Evolutionary conservation across 2,113 vertebrate species (phyloP), one percentile per base, ranked within the genome.

Genomic region (Gobiocypris rarus): DNA sequence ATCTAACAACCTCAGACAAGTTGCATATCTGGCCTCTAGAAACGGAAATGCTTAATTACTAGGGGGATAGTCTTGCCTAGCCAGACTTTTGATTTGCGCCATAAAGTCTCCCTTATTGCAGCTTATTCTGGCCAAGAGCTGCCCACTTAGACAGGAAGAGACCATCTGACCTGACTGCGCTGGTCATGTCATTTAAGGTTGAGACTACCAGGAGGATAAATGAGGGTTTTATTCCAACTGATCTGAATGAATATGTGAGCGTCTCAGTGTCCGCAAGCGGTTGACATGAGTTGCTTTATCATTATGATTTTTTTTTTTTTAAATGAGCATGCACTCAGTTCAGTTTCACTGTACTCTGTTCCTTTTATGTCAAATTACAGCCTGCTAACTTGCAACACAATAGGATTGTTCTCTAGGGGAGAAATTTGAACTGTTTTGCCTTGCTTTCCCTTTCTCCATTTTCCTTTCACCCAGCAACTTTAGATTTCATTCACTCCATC

Each of bases 1-100:
- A 84, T 82, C 67, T 73, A 75, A 83, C 31, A 84, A 79, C 22
- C 73, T 70, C 76, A 31, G 52, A 73, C 73, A 67, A 61, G 74
- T 54, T 83, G 22, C 5, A 70, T 43, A 3, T 43, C 41, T 71
- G 69, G 22, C 22, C 69, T 71, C 69, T 24, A 24, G 69, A 71
- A 73, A 5, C 75, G 6, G 26, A 31, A 77, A 54, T 15, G 10
- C 3, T 61, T 48, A 61, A 71, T 73, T 43, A 41, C 74, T 10
- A 52, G 15, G 58, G 24, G 41, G 22, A 73, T 15, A 48, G 69
- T 48, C 38, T 73, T 3, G 6, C 3, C n/a, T 48, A 13, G 70
- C 41, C 22, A 73, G 70, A 73, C 70, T 73, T 73, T 73, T 45
- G n/a, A 73, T 15, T 48, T 73, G n/a, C 41, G 0, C 41, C 70